Evolutionary conservation across 2,888 invertebrate genomes (phyloP).

Genomic region (Hirtodrosophila confusa): DNA sequence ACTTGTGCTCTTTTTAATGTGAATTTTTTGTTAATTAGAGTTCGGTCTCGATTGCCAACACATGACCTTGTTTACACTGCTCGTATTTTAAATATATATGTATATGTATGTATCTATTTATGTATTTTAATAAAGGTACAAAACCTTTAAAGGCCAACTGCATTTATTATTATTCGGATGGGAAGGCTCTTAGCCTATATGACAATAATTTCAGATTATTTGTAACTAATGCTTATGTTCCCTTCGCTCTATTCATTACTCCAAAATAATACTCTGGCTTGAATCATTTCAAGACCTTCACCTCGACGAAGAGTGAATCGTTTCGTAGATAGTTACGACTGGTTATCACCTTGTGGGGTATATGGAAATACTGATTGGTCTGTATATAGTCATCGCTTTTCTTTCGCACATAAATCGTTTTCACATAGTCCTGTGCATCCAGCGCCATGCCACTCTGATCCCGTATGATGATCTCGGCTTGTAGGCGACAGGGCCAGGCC

Average conservation of each 20-base stretch:
- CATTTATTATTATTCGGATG: not conserved
- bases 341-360: slow-evolving; percentile 81
- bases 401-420: slow-evolving; percentile 86
- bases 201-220: not conserved
- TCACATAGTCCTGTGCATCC: slow-evolving; percentile 87
- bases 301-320: slow-evolving; percentile 83
- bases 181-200: too few relatives aligned
- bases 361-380: slow-evolving; percentile 83
- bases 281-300: slow-evolving; percentile 74
- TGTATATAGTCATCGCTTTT: slow-evolving; percentile 84
- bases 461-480: slow-evolving; percentile 87
- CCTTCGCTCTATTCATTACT: not conserved
- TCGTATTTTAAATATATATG: slow-evolving; percentile 17
- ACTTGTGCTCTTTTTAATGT: slow-evolving; percentile 16
- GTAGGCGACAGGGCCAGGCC: slow-evolving; percentile 90
- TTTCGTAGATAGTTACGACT: slow-evolving; percentile 82
- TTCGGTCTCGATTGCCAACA: not conserved
- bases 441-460: slow-evolving; percentile 86
- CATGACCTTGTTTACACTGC: slow-evolving; percentile 6
- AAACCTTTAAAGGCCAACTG: not conserved
- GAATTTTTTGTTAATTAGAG: slow-evolving; percentile 9
- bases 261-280: not conserved
- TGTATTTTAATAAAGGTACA: slow-evolving; percentile 35
- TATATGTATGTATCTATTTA: slow-evolving; percentile 8
- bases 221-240: not conserved